Conservation (phyloP, 1,140 invertebrate genomes). For the Doryteuthis pealeii region DNA sequence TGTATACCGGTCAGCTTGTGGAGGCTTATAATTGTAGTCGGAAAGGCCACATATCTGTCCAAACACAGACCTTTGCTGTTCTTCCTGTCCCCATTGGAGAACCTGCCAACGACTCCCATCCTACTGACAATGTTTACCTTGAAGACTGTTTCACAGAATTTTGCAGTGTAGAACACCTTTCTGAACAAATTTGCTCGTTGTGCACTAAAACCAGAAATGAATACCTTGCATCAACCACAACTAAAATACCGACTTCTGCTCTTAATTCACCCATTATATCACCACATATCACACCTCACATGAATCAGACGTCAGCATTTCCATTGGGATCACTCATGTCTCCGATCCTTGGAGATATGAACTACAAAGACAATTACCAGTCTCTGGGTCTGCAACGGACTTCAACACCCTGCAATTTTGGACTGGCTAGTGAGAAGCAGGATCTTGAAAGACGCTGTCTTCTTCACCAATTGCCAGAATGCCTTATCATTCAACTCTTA, state of each 20-base stretch:
- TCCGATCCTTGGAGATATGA: neutral
- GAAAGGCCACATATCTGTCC: constrained; percentile 52
- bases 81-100: constrained; percentile 49
- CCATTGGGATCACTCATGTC: neutral
- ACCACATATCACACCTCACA: neutral
- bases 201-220: constrained; percentile 15
- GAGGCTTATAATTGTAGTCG: constrained; percentile 49
- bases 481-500: constrained; percentile 55
- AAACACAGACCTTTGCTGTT: constrained; percentile 53
- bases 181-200: constrained; percentile 31
- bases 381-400: neutral
- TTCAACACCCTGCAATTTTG: neutral
- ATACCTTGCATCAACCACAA: neutral
- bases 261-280: no score
- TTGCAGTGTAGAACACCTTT: constrained; percentile 52
- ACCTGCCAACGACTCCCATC: constrained; percentile 31
- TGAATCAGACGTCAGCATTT: neutral
- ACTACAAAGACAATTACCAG: neutral
- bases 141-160: constrained; percentile 54
- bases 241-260: neutral
- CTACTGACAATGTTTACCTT: constrained; percentile 46
- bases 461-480: constrained; percentile 53
- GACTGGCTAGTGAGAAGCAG: neutral
- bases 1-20: constrained; percentile 56
- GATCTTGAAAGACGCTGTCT: constrained; percentile 38